Evolutionary conservation across 2,113 vertebrate genomes (phyloP).

Genomic region (Epinephelus fuscoguttatus): DNA sequence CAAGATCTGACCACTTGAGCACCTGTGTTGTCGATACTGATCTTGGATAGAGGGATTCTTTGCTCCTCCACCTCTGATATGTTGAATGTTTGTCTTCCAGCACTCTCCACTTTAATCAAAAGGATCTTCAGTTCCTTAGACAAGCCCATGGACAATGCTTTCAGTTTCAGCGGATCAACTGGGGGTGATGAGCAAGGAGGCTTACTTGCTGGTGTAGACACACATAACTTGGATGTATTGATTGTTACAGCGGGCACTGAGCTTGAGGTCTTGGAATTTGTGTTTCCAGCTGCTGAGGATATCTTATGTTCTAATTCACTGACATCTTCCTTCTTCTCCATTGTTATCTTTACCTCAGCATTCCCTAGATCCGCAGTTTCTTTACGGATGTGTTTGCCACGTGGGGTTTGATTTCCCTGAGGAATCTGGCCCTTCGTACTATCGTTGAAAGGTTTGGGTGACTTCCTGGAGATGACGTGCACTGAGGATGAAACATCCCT

Average conservation of each 20-base stretch:
- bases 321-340: slow-evolving; percentile 33
- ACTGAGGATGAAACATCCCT: slow-evolving; percentile 46
- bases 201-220: slow-evolving; percentile 40
- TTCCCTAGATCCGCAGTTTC: slow-evolving; percentile 23
- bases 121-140: slow-evolving; percentile 91
- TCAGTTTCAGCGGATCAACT: slow-evolving; percentile 87
- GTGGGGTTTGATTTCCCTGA: slow-evolving; percentile 82
- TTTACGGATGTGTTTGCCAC: slow-evolving; percentile 74
- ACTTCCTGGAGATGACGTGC: slow-evolving; percentile 47
- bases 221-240: slow-evolving; percentile 46
- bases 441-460: slow-evolving; percentile 45
- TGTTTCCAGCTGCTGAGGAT: slow-evolving; percentile 28
- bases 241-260: slow-evolving; percentile 48
- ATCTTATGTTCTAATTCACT: slow-evolving; percentile 17
- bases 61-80: slow-evolving; percentile 88
- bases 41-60: slow-evolving; percentile 82
- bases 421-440: slow-evolving; percentile 80
- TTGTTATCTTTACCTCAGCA: neutral
- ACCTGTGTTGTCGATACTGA: slow-evolving; percentile 87
- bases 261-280: slow-evolving; percentile 25
- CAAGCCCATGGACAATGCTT: slow-evolving; percentile 87
- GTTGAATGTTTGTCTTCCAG: slow-evolving; percentile 87
- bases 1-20: slow-evolving; percentile 88
- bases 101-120: slow-evolving; percentile 89
- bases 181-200: slow-evolving; percentile 64